phyloP scores from a whole-genome alignment of 2,113 vertebrate species.

The Tragelaphus buxtoni region DNA sequence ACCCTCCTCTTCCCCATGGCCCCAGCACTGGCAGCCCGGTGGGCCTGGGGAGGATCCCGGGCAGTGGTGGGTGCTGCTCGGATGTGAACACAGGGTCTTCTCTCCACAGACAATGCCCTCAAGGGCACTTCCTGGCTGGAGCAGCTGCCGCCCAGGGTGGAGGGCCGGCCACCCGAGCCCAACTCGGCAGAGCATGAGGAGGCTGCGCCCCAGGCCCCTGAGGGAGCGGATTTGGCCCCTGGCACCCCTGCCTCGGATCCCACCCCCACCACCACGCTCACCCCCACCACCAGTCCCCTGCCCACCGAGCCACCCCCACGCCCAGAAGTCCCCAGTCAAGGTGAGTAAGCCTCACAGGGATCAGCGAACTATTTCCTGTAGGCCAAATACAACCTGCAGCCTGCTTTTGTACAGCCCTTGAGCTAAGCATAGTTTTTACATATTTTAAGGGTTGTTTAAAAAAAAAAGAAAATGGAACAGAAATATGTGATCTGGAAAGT shows the following conservation, averaged over 20 bases:
- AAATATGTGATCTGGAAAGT: background rate
- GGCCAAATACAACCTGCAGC: background rate
- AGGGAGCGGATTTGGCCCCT: background rate
- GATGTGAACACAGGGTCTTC: background rate
- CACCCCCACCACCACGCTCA: background rate
- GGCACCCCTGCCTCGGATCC: background rate
- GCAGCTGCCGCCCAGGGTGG: slow-evolving; percentile 74
- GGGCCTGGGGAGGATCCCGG: background rate
- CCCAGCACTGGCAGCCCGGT: background rate
- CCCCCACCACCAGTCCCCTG: too few relatives aligned
- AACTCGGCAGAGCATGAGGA: slow-evolving; percentile 59
- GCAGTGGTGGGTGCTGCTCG: too few relatives aligned
- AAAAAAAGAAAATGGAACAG: background rate
- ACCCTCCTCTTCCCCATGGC: background rate
- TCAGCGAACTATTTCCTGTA: background rate
- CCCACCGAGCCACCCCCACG: background rate
- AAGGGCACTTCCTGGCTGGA: slow-evolving; percentile 76
- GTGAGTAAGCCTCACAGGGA: slow-evolving; percentile 54
- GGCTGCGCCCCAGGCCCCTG: background rate
- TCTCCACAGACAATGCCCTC: slow-evolving; percentile 79
- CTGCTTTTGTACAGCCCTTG: background rate
- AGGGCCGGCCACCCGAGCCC: slow-evolving; percentile 55
- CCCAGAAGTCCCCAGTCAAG: slow-evolving; percentile 62
- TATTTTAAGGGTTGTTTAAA: background rate
- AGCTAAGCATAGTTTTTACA: background rate